phyloP scores from a whole-genome alignment of 1,140 invertebrate genomes.

The Tetramorium alpestre region DNA sequence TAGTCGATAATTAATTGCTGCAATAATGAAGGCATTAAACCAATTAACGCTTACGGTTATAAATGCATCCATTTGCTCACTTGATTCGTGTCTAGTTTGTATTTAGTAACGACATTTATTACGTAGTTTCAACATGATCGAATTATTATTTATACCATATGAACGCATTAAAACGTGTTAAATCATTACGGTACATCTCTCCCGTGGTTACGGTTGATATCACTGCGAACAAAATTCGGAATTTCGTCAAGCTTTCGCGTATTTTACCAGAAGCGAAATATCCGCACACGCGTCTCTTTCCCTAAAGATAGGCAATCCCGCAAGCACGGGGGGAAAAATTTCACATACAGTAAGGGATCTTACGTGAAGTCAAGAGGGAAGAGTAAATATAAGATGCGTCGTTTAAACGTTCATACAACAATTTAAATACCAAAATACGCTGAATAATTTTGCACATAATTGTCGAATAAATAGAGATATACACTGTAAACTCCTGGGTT shows the following conservation, averaged over 20 bases:
- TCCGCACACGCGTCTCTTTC: neutral
- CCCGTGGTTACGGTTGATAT: neutral
- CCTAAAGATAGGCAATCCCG: conserved; percentile 37
- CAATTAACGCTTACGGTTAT: conserved; percentile 48
- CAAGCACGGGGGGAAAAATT: conserved; percentile 1
- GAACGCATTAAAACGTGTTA: neutral
- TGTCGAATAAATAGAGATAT: neutral
- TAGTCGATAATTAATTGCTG: conserved; percentile 53
- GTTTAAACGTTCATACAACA: neutral
- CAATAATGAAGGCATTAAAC: conserved; percentile 53
- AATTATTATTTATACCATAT: conserved; percentile 20
- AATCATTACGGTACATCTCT: neutral
- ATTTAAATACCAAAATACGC: neutral
- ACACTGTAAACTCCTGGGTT: too few species aligned
- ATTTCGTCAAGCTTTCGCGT: neutral
- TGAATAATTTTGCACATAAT: neutral
- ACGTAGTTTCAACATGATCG: neutral
- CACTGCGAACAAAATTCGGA: neutral
- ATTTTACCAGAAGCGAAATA: neutral
- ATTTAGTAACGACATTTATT: conserved; percentile 26
- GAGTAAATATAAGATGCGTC: neutral
- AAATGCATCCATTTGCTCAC: conserved; percentile 31
- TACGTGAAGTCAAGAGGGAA: neutral
- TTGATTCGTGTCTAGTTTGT: conserved; percentile 30
- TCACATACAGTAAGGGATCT: conserved; percentile 6